Base-by-base conservation (phyloP, 1,140 invertebrate genomes). In the Limonius californicus region DNA sequence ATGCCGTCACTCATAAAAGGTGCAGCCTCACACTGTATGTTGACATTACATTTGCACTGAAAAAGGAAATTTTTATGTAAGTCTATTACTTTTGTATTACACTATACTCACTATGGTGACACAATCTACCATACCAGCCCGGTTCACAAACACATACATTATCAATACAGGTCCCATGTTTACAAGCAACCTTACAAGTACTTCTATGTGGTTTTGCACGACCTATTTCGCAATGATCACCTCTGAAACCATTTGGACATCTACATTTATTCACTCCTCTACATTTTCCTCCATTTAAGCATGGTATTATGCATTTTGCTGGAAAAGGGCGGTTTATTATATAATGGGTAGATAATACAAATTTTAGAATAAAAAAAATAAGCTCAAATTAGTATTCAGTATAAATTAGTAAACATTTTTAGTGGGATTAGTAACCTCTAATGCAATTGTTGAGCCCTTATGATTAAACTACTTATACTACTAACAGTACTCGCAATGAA, bases 291-390 rank as follows among this genome's bases (percentile, higher is more conserved):
- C 89, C 89, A 74, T 93, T 93, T 59, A 92, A 76, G 71, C 92
- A 95, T 1, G 91, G 91, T 68, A 94, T 90, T 43, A 93, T 88
- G 73, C 92, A 95, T 78, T 92, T 93, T 18, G 91, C 91, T 94
- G 43, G 54, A 67, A 66, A 55, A 59, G n/a, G n/a, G n/a, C n/a
- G n/a, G n/a, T n/a, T n/a, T n/a, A n/a, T n/a, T n/a, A n/a, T n/a
- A n/a, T n/a, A n/a, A n/a, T n/a, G n/a, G n/a, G n/a, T n/a, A n/a
- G n/a, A 32, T 32, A 32, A 32, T 11, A 32, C 27, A 32, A 32
- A n/a, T n/a, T n/a, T n/a, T n/a, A n/a, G n/a, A 32, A 32, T 32
- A 32, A 32, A 32, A 32, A 32, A 32, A 32, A 32, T n/a, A n/a
- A n/a, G n/a, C n/a, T n/a, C n/a, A 35, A n/a, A 35, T 35, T 35